Evolutionary conservation across 2,113 vertebrate genomes (phyloP), one percentile per base, ranked within the genome.

Genomic region (Oxygymnocypris stewartii): DNA sequence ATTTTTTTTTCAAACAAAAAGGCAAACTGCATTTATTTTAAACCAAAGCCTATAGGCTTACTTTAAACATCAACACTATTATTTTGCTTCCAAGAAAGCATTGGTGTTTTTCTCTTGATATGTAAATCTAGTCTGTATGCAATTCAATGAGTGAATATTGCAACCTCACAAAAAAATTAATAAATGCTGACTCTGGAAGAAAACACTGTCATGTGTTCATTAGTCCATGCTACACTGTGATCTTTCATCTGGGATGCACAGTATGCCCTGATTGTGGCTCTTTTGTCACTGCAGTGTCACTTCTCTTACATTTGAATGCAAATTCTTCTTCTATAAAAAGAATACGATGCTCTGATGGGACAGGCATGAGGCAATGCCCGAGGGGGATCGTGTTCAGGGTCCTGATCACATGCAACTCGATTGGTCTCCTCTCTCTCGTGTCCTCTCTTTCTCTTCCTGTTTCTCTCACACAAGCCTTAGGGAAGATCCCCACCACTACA

Each of bases 401-500:
- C 57, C 79, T 87, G 69, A 87, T 80, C 20, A 67, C 37, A 57
- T 14, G 13, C 35, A 85, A 73, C 69, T 74, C 85, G 40, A 82
- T 82, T 82, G 81, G 87, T 31, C 54, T 67, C 54, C 76, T 73
- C 51, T 73, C 18, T 78, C 28, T 88, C 18, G 42, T 76, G n/a
- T 47, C 69, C 49, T 25, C 49, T 84, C 67, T 74, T 40, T 74
- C 69, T 74, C 8, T 69, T 44, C 57, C 28, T 67, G 47, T 59
- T 61, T 84, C 63, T 85, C 49, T 73, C 61, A 63, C 74, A 87
- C 40, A 87, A 79, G 84, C 86, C 86, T 84, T 37, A n/a, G 75
- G 61, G 73, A 73, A 85, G 67, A 63, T 54, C 79, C 83, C 61
- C 44, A 44, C 49, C 82, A 25, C 65, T 57, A 28, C 40, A 83